Evolutionary conservation across 2,888 invertebrate species (phyloP).

Genomic region (Automeris io): DNA sequence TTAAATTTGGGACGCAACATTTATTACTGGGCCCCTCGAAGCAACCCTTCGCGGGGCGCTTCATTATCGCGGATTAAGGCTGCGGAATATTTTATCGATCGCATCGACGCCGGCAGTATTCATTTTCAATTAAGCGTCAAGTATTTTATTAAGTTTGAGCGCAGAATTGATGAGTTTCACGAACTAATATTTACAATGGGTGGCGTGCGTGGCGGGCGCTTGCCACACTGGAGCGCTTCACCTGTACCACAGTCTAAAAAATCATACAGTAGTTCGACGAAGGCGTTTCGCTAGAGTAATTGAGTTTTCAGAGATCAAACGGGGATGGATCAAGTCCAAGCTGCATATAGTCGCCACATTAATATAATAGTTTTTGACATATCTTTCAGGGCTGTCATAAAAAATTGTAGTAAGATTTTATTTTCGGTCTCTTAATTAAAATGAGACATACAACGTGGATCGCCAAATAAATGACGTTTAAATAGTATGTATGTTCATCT

Average conservation of each 20-base stretch:
- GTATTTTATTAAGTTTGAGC: slow-evolving; percentile 76
- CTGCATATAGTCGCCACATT: too few species aligned
- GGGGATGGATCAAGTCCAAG: too few species aligned
- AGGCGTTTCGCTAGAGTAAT: slow-evolving; percentile 2
- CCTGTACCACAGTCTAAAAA: slow-evolving; percentile 3
- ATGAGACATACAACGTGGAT: too few species aligned
- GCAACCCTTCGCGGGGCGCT: slow-evolving; percentile 69
- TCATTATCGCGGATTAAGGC: slow-evolving; percentile 77
- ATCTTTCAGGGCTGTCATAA: too few species aligned
- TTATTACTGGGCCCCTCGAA: slow-evolving; percentile 70
- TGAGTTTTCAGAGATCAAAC: too few species aligned
- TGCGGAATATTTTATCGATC: slow-evolving; percentile 76
- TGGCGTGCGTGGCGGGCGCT: slow-evolving; percentile 50
- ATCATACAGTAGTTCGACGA: too few species aligned
- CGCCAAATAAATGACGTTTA: too few species aligned
- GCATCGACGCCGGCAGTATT: slow-evolving; percentile 64
- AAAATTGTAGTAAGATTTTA: too few species aligned
- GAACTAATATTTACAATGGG: slow-evolving; percentile 76
- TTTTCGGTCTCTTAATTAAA: too few species aligned
- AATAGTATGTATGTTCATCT: too few species aligned
- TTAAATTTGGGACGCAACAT: slow-evolving; percentile 76
- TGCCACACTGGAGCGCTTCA: slow-evolving; percentile 12
- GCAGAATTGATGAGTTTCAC: slow-evolving; percentile 75
- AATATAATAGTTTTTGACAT: too few species aligned
- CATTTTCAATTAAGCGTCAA: slow-evolving; percentile 77